These are phyloP conservation scores for Geophilus truncorum DNA, from an alignment of 2,888 invertebrate species.

Conservation along the genomic window DNA sequence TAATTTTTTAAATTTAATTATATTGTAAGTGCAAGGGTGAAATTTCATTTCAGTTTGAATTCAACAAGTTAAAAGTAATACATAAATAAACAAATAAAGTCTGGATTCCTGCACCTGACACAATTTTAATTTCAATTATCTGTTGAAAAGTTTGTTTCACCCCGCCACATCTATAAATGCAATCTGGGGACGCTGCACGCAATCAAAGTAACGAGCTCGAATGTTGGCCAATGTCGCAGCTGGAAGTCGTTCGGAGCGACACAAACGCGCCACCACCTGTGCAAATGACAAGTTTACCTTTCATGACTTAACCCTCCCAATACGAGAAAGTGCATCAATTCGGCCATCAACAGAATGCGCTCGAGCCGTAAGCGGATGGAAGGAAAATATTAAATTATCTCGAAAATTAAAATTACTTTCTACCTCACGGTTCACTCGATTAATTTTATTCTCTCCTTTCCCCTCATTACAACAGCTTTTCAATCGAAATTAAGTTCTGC, in stretches of 20 bases:
- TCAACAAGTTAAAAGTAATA: background rate
- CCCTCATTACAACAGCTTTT: constrained; percentile 13
- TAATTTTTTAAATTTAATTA: too few relatives aligned
- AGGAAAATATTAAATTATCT: background rate
- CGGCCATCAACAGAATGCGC: background rate
- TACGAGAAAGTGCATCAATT: background rate
- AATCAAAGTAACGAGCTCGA: constrained; percentile 27
- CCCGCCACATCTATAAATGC: constrained; percentile 18
- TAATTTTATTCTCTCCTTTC: background rate
- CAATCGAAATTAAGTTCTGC: constrained; percentile 27
- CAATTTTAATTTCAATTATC: constrained; percentile 17
- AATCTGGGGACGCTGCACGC: constrained; percentile 24
- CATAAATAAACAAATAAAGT: background rate
- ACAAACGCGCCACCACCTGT: constrained; percentile 20
- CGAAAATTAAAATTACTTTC: background rate
- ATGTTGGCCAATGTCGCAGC: constrained; percentile 27
- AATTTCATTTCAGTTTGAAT: background rate
- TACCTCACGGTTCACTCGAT: background rate
- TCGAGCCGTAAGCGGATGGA: background rate
- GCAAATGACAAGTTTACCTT: constrained; percentile 27
- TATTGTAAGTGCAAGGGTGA: too few relatives aligned
- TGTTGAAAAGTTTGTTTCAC: constrained; percentile 7
- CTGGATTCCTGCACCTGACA: background rate
- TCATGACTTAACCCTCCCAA: background rate
- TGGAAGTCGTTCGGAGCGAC: constrained; percentile 13